These are phyloP conservation scores for Drosophila lacertosa DNA, from an alignment of 1,140 invertebrate genomes.

Conservation along the genomic window DNA sequence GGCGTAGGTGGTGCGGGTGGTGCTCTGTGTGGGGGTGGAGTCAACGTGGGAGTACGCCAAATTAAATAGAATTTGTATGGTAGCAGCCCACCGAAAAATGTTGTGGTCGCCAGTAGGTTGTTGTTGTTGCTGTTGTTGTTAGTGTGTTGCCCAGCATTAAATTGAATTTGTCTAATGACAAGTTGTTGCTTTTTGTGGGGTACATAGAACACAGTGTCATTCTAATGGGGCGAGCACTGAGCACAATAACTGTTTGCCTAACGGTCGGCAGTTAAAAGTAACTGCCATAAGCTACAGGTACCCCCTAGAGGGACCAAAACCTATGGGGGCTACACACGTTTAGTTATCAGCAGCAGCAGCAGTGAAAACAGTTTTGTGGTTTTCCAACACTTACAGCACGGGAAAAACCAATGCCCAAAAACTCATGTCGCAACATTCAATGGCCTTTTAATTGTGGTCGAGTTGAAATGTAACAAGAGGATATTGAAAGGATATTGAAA, in stretches of 20 bases:
- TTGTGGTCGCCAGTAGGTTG: conserved; percentile 65
- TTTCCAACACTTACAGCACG: background rate
- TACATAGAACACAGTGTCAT: conserved; percentile 54
- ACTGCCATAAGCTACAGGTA: conserved; percentile 75
- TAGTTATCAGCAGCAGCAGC: conserved; percentile 10
- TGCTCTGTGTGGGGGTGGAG: background rate
- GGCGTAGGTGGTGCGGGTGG: background rate
- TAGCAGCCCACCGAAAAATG: conserved; percentile 72
- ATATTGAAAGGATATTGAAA: conserved; percentile 20
- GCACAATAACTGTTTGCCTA: conserved; percentile 76
- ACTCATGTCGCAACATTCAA: conserved; percentile 52
- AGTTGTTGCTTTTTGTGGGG: conserved; percentile 67
- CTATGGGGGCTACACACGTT: conserved; percentile 37
- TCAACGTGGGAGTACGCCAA: conserved; percentile 28
- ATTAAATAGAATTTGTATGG: conserved; percentile 81
- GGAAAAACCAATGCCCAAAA: conserved; percentile 20
- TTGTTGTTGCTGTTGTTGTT: conserved; percentile 40
- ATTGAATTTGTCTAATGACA: conserved; percentile 82
- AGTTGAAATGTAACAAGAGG: conserved; percentile 40
- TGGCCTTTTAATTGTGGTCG: conserved; percentile 73
- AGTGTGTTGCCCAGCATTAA: conserved; percentile 60
- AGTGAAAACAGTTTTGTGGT: conserved; percentile 31
- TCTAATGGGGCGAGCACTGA: conserved; percentile 71
- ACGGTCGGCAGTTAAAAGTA: conserved; percentile 72
- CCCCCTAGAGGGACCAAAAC: conserved; percentile 14